Conservation (phyloP, 2,797 vertebrate genomes). For the Coilia nasus region DNA sequence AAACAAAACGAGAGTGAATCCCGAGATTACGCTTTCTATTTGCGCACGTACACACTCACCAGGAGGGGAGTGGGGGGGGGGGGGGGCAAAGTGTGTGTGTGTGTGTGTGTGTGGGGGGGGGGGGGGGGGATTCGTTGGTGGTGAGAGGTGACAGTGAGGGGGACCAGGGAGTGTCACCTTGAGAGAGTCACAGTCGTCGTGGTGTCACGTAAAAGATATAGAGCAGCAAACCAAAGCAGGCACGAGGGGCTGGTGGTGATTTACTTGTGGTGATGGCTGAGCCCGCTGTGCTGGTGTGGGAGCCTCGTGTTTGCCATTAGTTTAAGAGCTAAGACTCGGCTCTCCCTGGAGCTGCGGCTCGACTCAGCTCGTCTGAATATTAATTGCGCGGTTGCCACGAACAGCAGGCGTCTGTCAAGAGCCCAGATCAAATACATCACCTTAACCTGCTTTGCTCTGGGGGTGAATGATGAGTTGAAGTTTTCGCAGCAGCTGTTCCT, state of each 20-base stretch:
- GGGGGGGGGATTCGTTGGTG: too few relatives aligned
- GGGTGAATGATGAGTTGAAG: slow-evolving; percentile 62
- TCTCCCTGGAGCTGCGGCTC: slow-evolving; percentile 21
- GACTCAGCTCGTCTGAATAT: slow-evolving; percentile 68
- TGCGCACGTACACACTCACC: background rate
- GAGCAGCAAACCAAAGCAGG: background rate
- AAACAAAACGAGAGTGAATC: slow-evolving; percentile 24
- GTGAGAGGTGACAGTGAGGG: too few relatives aligned
- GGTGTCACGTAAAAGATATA: slow-evolving; percentile 1
- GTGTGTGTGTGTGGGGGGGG: too few relatives aligned
- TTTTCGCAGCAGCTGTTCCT: slow-evolving; percentile 61
- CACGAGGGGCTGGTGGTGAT: background rate
- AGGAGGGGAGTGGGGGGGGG: background rate
- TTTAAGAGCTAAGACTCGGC: background rate
- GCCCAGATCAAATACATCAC: slow-evolving; percentile 70
- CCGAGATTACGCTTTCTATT: slow-evolving; percentile 18
- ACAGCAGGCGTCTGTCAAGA: slow-evolving; percentile 75
- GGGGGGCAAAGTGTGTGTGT: too few relatives aligned
- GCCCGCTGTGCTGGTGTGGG: background rate
- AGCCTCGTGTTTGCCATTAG: slow-evolving; percentile 10
- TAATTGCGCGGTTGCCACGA: slow-evolving; percentile 71
- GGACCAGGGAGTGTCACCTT: background rate
- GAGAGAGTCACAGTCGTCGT: background rate
- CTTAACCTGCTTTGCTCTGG: slow-evolving; percentile 64
- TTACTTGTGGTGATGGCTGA: background rate